Conservation (phyloP, 2,888 invertebrate species). For the Ochlodes sylvanus region DNA sequence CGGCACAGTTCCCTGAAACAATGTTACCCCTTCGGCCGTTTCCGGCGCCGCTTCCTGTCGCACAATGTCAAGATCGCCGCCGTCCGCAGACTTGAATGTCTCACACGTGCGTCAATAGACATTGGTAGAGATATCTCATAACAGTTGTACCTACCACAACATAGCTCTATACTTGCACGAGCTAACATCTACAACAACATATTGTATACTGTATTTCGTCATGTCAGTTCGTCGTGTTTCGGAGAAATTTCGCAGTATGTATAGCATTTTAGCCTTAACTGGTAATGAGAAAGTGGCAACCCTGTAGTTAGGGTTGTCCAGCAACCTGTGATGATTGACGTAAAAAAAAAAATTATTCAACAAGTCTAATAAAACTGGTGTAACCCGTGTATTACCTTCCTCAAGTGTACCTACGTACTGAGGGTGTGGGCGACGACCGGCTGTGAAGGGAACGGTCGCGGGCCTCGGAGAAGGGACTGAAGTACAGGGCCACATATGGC, state of each 20-base stretch:
- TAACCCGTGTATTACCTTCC: conserved; percentile 8
- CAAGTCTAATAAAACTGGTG: too few species aligned
- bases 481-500: conserved; percentile 37
- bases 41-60: conserved; percentile 58
- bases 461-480: conserved; percentile 21
- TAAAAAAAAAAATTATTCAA: too few species aligned
- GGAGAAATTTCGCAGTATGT: too few species aligned
- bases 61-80: conserved; percentile 79
- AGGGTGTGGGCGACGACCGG: conserved; percentile 26
- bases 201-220: too few species aligned
- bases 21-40: conserved; percentile 70
- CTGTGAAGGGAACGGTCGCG: conserved; percentile 25
- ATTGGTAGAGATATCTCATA: not conserved
- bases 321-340: not conserved
- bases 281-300: too few species aligned
- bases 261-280: too few species aligned
- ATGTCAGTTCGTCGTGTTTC: too few species aligned
- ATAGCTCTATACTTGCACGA: too few species aligned
- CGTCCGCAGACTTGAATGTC: not conserved
- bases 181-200: too few species aligned
- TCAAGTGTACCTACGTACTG: not conserved
- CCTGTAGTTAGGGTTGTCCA: too few species aligned
- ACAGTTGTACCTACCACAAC: too few species aligned
- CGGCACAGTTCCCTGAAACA: conserved; percentile 67
- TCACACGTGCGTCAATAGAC: conserved; percentile 12